These are phyloP conservation scores for Cephalopachus bancanus DNA, from an alignment of 2,797 vertebrate genomes.

Conservation along the genomic window DNA sequence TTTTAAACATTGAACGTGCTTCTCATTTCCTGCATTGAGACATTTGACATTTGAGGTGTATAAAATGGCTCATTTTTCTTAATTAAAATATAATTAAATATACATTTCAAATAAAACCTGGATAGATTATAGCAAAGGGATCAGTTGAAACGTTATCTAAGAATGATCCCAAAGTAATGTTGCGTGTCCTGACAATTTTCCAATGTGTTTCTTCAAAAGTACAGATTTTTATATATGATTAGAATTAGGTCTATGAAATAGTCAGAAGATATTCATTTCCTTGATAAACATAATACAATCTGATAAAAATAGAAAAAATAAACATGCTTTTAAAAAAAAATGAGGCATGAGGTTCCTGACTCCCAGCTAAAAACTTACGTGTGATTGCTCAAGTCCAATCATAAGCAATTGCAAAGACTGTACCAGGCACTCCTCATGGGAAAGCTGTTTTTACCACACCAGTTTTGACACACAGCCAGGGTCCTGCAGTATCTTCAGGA, in stretches of 20 bases:
- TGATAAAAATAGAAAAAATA: background rate
- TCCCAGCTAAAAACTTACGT: background rate
- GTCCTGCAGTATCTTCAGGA: background rate
- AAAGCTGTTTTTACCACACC: background rate
- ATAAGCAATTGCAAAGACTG: rapidly evolving
- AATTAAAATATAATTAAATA: background rate
- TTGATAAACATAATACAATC: background rate
- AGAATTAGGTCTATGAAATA: background rate
- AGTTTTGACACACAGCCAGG: rapidly evolving
- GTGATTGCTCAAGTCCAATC: background rate
- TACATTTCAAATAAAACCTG: background rate
- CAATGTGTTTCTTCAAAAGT: background rate
- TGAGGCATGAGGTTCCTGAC: background rate
- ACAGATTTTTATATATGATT: background rate
- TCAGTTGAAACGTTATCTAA: background rate
- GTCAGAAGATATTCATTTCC: background rate
- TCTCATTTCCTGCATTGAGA: background rate
- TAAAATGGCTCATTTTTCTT: background rate
- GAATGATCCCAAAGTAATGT: background rate
- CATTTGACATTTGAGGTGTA: background rate
- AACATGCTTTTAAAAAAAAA: background rate
- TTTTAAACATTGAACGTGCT: background rate
- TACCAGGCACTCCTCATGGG: background rate
- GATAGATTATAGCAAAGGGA: background rate
- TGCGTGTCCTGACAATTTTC: background rate